A percentile compares a stretch with the other conserved stretches of the same genome.
Evolutionary conservation across 2,113 vertebrate species (phyloP).

Genomic region (Platanista minor): DNA sequence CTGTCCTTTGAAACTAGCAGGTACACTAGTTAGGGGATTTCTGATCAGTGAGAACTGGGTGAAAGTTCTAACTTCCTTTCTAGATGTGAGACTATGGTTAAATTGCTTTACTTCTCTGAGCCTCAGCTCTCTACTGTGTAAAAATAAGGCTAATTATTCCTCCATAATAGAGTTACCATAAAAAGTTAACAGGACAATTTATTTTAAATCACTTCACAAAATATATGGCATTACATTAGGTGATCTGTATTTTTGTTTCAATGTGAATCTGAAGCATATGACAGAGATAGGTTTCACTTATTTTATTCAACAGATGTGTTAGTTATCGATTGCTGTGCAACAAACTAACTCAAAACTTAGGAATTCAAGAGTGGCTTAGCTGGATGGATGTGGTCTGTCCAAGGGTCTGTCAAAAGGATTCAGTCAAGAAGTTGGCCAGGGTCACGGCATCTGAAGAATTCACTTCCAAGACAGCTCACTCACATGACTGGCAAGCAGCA

Average conservation of each 20-base stretch:
- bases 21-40: background rate
- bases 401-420: background rate
- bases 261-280: background rate
- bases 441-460: background rate
- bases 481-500: background rate
- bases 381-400: background rate
- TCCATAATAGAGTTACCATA: background rate
- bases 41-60: background rate
- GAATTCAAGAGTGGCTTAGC: background rate
- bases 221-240: background rate
- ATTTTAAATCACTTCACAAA: background rate
- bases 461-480: background rate
- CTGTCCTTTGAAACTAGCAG: background rate
- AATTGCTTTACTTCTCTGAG: background rate
- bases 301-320: background rate
- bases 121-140: background rate
- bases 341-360: background rate
- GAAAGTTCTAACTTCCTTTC: background rate
- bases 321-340: background rate
- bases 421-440: background rate
- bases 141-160: background rate
- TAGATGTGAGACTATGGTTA: background rate
- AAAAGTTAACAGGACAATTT: background rate
- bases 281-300: background rate
- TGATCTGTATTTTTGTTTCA: background rate